Percentiles rank a stretch among this genome's conserved stretches.
Conservation (phyloP, 2,113 vertebrate genomes). For the Chrysochloris asiatica region DNA sequence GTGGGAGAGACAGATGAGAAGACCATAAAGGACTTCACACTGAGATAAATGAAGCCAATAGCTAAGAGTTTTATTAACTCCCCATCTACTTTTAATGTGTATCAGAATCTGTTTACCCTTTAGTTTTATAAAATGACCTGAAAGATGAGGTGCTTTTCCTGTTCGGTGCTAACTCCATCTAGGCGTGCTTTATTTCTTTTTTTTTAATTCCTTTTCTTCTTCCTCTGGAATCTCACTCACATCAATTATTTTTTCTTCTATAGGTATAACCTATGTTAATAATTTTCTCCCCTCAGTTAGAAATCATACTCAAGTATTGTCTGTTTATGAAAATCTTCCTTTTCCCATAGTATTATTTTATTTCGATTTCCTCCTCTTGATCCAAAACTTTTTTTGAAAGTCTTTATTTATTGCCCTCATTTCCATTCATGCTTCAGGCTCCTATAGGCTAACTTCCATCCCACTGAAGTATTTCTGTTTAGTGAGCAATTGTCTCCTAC, state of each 20-base stretch:
- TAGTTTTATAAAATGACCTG: neutral
- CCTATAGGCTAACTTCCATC: neutral
- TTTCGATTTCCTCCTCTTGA: slow-evolving; percentile 6
- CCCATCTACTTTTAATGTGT: neutral
- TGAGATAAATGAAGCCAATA: neutral
- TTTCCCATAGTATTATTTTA: neutral
- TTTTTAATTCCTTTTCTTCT: neutral
- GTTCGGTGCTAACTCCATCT: neutral
- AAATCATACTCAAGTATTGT: neutral
- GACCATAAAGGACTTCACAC: neutral
- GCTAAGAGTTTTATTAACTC: neutral
- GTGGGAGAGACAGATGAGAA: neutral
- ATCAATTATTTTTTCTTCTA: neutral
- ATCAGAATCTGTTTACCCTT: neutral
- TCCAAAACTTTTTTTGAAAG: neutral
- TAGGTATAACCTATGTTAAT: neutral
- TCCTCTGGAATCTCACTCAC: neutral
- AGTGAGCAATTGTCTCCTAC: neutral
- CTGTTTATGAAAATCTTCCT: neutral
- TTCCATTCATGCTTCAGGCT: neutral
- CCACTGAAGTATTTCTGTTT: neutral
- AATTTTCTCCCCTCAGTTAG: neutral
- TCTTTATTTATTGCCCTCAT: neutral
- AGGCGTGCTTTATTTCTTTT: neutral
- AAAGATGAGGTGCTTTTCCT: neutral